A percentile compares a stretch with the other conserved stretches of the same genome.
Evolutionary conservation across 1,140 invertebrate species (phyloP).

Genomic region (Metopolophium dirhodum): DNA sequence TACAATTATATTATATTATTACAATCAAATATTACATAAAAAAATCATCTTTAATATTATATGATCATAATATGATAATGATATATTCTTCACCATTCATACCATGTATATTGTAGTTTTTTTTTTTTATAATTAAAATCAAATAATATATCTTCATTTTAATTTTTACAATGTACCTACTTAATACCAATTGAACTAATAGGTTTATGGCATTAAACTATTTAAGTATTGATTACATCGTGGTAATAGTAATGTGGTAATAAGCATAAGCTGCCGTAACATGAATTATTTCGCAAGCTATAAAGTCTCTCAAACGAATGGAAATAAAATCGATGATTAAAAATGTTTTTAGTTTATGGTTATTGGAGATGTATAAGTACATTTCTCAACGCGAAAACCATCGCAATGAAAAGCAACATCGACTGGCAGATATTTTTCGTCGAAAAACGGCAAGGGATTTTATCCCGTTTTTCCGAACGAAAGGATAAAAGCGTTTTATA

Average conservation of each 20-base stretch:
- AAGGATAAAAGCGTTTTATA: slow-evolving; percentile 24
- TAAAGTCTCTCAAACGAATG: not conserved
- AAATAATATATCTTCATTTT: not conserved
- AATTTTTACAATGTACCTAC: not conserved
- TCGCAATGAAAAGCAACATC: not conserved
- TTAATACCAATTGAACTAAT: not conserved
- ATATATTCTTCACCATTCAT: not conserved
- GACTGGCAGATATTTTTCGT: not conserved
- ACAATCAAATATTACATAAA: not conserved
- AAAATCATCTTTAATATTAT: not conserved
- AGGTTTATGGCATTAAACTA: not conserved
- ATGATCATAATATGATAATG: not conserved
- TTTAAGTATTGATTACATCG: not conserved
- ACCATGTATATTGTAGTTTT: slow-evolving; percentile 18
- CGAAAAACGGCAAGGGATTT: not conserved
- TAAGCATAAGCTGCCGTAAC: not conserved
- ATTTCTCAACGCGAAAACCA: not conserved
- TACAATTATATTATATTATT: not conserved
- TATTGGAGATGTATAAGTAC: not conserved
- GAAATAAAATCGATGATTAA: not conserved
- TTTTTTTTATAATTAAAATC: not conserved
- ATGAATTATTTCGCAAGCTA: not conserved
- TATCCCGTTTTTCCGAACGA: not conserved
- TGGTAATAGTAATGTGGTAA: not conserved
- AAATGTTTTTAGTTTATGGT: slow-evolving; percentile 3